These are phyloP conservation scores for Uloborus diversus DNA, from an alignment of 1,140 invertebrate genomes.

Conservation along the genomic window DNA sequence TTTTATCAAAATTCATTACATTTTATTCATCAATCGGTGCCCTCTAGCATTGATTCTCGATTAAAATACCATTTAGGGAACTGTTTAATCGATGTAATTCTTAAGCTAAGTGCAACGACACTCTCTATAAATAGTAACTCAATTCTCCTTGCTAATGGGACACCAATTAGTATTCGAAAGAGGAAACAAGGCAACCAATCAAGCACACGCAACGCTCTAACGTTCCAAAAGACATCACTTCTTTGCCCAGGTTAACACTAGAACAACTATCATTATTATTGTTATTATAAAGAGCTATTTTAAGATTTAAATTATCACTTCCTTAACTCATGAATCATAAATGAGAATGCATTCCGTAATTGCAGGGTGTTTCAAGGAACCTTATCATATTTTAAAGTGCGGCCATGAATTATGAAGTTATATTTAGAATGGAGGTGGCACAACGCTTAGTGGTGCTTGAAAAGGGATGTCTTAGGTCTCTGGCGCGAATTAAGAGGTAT, in stretches of 20 bases:
- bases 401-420: conserved; percentile 1
- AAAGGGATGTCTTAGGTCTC: too few species aligned
- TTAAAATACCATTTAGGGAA: conserved; percentile 34
- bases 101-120: conserved; percentile 3
- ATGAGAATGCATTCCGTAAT: conserved; percentile 15
- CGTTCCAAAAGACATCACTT: conserved; percentile 1
- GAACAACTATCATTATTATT: conserved; percentile 14
- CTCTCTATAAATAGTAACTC: conserved; percentile 18
- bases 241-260: conserved; percentile 4
- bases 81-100: conserved; percentile 4
- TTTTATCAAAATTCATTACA: too few species aligned
- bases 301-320: conserved; percentile 33
- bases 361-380: conserved; percentile 19
- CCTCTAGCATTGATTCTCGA: conserved; percentile 39
- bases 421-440: conserved; percentile 2
- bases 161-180: conserved; percentile 22
- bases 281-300: conserved; percentile 35
- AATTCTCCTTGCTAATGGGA: conserved; percentile 12
- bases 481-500: too few species aligned
- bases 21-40: too few species aligned
- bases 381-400: background rate
- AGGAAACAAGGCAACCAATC: background rate
- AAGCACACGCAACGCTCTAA: background rate
- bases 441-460: too few species aligned
- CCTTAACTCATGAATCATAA: conserved; percentile 13